Conservation (phyloP, 2,797 vertebrate species). For the Sebastiscus tertius region DNA sequence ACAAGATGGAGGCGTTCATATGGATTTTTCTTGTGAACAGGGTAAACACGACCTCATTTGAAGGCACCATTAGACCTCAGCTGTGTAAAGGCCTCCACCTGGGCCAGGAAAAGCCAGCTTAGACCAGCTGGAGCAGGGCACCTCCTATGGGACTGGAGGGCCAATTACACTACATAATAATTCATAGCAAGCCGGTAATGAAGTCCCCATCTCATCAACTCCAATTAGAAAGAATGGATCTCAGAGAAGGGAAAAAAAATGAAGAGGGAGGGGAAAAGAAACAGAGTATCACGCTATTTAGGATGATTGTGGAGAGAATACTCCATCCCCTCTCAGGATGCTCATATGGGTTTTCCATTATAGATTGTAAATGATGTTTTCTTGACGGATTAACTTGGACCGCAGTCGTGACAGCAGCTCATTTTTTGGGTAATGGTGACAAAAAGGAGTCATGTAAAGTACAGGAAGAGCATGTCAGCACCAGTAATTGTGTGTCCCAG, state of each 20-base stretch:
- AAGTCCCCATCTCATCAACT: conserved; percentile 81
- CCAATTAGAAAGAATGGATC: conserved; percentile 81
- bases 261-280: conserved; percentile 30
- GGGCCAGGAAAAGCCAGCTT: conserved; percentile 61
- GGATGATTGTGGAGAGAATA: conserved; percentile 80
- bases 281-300: conserved; percentile 65
- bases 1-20: no score
- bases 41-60: no score
- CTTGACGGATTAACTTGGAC: conserved; percentile 80
- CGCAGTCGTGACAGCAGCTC: conserved; percentile 66
- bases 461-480: conserved; percentile 22
- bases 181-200: conserved; percentile 80
- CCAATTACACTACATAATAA: conserved; percentile 86
- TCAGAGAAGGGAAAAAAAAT: conserved; percentile 43
- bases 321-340: conserved; percentile 61
- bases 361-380: conserved; percentile 87
- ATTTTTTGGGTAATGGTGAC: conserved; percentile 51
- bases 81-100: conserved; percentile 46
- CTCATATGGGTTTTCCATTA: conserved; percentile 81
- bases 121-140: conserved; percentile 79
- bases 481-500: conserved; percentile 6
- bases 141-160: conserved; percentile 83
- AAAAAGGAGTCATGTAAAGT: conserved; percentile 35
- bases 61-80: conserved; percentile 32
- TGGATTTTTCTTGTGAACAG: no score